Base-by-base conservation (phyloP, 2,888 invertebrate genomes). In the Diloba caeruleocephala region DNA sequence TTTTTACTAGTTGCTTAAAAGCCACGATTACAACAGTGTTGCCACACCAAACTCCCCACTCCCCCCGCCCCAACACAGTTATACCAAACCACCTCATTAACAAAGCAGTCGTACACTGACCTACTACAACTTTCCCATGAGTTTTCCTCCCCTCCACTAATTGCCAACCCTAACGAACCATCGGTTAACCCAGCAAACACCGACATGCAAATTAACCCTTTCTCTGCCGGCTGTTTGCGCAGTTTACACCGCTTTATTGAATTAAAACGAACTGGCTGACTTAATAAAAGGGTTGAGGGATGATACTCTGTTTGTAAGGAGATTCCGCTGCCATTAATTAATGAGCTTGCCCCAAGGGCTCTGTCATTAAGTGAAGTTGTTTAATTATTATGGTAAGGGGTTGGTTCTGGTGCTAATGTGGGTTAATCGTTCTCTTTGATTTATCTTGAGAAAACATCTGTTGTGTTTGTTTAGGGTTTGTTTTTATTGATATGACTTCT, bases 171-270 rank as follows among this genome's bases (percentile, higher is more conserved):
- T 92, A 92, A 93, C 90, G 87, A 92, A 90, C 85, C 84, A 82
- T 78, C 86, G 88, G 92, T 93, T 92, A 92, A 90, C 92, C 90
- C 90, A 84, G 85, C 87, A 79, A 87, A 87, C 80, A 79, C 86
- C 84, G 82, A 85, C 90, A 92, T 90, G 93, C 90, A 93, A 93
- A 93, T 92, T 90, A 92, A 92, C 92, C 92, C 93, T 92, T 92
- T 89, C 88, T 76, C 89, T 76, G 89, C 81, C 82, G 71, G 78
- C 85, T 86, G 86, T 90, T 89, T 88, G 86, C 76, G 81, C 84
- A 87, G 84, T 86, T 92, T 90, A 90, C 87, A 90, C 78, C 86
- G 59, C 86, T 85, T 92, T 90, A 92, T 92, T 93, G 88, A 92
- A 92, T 92, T 90, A 92, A 85, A 85, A 74, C 83, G 83, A 72